These are phyloP conservation scores for Morus bassanus DNA, from an alignment of 2,797 vertebrate genomes.

Conservation along the genomic window DNA sequence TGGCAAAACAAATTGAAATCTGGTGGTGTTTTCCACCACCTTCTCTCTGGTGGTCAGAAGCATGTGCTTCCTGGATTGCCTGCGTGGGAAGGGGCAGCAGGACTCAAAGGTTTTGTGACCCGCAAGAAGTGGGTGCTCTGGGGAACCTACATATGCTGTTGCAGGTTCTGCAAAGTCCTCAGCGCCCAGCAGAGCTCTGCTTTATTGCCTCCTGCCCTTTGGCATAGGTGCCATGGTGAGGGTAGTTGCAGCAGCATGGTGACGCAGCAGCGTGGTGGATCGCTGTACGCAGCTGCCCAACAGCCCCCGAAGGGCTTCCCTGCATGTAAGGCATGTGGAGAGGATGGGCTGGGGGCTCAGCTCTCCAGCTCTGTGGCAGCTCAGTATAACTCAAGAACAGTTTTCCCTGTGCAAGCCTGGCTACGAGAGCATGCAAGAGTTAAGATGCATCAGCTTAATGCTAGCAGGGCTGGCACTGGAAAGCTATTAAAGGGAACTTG, in stretches of 20 bases:
- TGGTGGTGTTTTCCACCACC: background rate
- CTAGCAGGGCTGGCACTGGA: slow-evolving; percentile 20
- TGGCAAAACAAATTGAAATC: background rate
- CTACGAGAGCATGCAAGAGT: background rate
- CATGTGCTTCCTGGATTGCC: background rate
- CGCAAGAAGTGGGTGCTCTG: background rate
- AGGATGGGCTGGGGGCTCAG: background rate
- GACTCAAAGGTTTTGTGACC: background rate
- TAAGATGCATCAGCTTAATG: slow-evolving; percentile 44
- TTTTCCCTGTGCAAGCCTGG: background rate
- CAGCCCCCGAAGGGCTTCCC: background rate
- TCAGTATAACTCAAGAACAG: fast-evolving
- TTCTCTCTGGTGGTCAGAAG: background rate
- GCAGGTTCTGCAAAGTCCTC: fast-evolving
- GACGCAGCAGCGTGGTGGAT: background rate
- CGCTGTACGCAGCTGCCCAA: fast-evolving
- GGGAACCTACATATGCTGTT: background rate
- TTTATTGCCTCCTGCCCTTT: background rate
- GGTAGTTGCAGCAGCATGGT: background rate
- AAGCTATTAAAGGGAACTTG: slow-evolving; percentile 43
- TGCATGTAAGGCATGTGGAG: fast-evolving
- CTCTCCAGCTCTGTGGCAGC: background rate
- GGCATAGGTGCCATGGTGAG: background rate
- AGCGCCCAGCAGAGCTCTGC: background rate
- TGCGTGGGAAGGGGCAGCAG: background rate